A percentile compares a stretch with the other conserved stretches of the same genome.
Evolutionary conservation across 2,113 vertebrate genomes (phyloP).

Genomic region (Columbina picui): DNA sequence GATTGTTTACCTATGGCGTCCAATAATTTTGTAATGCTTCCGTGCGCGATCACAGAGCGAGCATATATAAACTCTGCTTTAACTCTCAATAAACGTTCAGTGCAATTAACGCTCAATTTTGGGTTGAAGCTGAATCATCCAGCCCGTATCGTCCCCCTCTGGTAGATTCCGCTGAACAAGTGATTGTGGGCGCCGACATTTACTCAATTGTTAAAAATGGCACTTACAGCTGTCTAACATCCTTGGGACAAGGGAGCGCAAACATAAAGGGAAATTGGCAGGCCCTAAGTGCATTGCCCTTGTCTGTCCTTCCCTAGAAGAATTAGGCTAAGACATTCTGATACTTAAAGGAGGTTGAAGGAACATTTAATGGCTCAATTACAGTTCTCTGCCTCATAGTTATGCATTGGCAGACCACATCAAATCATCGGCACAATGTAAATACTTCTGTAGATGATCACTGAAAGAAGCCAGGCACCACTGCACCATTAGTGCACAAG

Average conservation of each 20-base stretch:
- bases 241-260: not conserved
- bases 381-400: not conserved
- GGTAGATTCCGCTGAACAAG: too few species aligned
- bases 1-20: too few species aligned
- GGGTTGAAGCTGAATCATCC: too few species aligned
- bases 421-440: not conserved
- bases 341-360: not conserved
- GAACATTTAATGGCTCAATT: constrained; percentile 33
- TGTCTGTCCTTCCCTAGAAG: constrained; percentile 28
- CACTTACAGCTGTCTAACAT: not conserved
- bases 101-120: too few species aligned
- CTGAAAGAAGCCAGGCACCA: not conserved
- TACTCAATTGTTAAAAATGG: not conserved
- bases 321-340: constrained; percentile 10
- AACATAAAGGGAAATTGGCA: constrained; percentile 17
- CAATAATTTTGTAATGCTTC: too few species aligned
- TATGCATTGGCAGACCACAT: not conserved
- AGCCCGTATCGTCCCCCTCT: too few species aligned
- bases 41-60: too few species aligned
- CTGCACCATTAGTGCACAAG: not conserved
- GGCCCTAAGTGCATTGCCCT: not conserved
- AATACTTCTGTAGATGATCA: not conserved
- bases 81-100: too few species aligned
- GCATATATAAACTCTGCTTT: too few species aligned
- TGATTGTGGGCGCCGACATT: too few species aligned